Evolutionary conservation across 2,113 vertebrate species (phyloP).

Genomic region (Pongo pygmaeus): DNA sequence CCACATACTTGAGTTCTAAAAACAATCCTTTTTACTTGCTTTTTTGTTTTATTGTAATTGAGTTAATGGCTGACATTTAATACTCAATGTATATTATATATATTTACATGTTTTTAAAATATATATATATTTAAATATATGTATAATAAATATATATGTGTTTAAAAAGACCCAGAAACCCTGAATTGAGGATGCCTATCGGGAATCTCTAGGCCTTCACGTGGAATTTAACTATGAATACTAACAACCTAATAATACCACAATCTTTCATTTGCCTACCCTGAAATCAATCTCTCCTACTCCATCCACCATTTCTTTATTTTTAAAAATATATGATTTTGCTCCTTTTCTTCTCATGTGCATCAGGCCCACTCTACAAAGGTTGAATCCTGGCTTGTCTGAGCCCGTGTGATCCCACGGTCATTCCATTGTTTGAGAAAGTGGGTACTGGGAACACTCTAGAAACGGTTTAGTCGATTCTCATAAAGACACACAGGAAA

Average conservation of each 20-base stretch:
- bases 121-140: too few species aligned
- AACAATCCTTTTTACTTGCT: background rate
- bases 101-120: too few species aligned
- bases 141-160: too few species aligned
- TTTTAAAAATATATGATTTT: background rate
- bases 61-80: too few species aligned
- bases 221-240: background rate
- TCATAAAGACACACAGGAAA: background rate
- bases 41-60: background rate
- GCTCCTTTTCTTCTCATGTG: background rate
- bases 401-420: fast-evolving
- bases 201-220: background rate
- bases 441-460: too few species aligned
- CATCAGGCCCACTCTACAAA: background rate
- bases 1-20: background rate
- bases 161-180: background rate
- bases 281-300: background rate
- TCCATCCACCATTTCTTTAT: background rate
- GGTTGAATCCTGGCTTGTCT: background rate
- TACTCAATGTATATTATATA: too few species aligned
- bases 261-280: background rate
- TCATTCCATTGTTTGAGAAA: background rate
- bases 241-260: background rate
- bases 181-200: background rate
- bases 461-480: background rate